phyloP scores from a whole-genome alignment of 2,888 invertebrate genomes.

The Caenorhabditis sp. region DNA sequence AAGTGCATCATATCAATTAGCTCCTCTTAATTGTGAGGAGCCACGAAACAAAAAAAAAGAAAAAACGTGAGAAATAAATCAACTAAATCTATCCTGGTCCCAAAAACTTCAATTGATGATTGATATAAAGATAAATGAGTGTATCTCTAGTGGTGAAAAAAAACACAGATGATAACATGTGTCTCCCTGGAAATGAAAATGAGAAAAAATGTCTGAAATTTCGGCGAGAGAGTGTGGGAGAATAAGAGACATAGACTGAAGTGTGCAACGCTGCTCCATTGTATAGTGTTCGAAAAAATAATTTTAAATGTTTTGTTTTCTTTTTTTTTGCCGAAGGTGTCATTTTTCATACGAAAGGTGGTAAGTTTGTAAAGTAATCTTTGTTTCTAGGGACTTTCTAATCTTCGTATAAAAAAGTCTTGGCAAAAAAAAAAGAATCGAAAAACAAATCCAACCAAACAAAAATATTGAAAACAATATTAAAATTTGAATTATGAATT shows the following conservation, averaged over 20 bases:
- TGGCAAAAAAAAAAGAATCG: too few relatives aligned
- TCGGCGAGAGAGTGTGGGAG: conserved; percentile 8
- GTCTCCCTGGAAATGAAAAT: neutral
- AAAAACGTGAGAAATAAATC: conserved; percentile 1
- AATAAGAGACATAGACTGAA: conserved; percentile 14
- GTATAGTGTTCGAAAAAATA: neutral
- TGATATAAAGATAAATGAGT: conserved; percentile 10
- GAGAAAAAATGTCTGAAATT: neutral
- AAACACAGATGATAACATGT: neutral
- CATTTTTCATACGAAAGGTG: neutral
- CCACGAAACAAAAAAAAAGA: conserved; percentile 1
- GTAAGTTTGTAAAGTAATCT: neutral
- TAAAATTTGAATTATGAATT: too few relatives aligned
- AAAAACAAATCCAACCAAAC: too few relatives aligned
- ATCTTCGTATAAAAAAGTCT: too few relatives aligned
- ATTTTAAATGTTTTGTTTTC: neutral
- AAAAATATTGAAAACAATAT: too few relatives aligned
- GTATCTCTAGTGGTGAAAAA: conserved; percentile 1
- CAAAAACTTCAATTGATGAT: neutral
- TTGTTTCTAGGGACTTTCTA: too few relatives aligned
- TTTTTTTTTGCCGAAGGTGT: neutral
- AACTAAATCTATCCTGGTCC: conserved; percentile 5
- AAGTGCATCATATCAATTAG: neutral
- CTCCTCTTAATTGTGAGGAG: neutral
- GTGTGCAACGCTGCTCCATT: neutral